Evolutionary conservation across 2,113 vertebrate genomes (phyloP).

Genomic region (Nothocercus nigrocapillus): DNA sequence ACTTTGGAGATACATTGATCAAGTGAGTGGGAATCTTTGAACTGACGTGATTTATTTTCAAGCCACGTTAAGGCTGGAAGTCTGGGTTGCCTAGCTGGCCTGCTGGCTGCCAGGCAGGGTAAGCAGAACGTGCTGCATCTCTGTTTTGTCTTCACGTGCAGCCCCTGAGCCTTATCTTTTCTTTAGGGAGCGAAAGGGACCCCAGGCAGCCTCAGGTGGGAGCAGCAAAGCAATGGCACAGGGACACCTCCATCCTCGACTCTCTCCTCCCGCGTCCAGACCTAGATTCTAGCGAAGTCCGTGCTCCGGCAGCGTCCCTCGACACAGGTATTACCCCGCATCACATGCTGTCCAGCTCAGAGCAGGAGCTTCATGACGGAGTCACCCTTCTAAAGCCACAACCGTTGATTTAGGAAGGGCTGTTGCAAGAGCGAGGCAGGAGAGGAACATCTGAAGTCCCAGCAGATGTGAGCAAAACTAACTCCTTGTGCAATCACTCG

Average conservation of each 20-base stretch:
- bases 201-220: constrained; percentile 36
- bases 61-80: not conserved
- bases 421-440: not conserved
- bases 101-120: not conserved
- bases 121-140: not conserved
- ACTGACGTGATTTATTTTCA: not conserved
- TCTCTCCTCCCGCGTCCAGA: not conserved
- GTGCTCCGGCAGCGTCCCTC: not conserved
- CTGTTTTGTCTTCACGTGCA: not conserved
- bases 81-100: not conserved
- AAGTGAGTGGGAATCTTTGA: not conserved
- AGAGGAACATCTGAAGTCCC: not conserved
- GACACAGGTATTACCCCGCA: constrained; percentile 12
- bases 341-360: not conserved
- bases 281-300: constrained; percentile 33
- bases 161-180: constrained; percentile 56
- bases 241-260: constrained; percentile 8
- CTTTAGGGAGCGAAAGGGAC: constrained; percentile 47
- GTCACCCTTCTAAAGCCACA: not conserved
- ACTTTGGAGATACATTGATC: not conserved
- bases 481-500: not conserved
- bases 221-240: constrained; percentile 42
- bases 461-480: not conserved
- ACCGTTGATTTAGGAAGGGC: not conserved
- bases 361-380: not conserved